Conservation (phyloP, 2,113 vertebrate species). For the Semnopithecus entellus region DNA sequence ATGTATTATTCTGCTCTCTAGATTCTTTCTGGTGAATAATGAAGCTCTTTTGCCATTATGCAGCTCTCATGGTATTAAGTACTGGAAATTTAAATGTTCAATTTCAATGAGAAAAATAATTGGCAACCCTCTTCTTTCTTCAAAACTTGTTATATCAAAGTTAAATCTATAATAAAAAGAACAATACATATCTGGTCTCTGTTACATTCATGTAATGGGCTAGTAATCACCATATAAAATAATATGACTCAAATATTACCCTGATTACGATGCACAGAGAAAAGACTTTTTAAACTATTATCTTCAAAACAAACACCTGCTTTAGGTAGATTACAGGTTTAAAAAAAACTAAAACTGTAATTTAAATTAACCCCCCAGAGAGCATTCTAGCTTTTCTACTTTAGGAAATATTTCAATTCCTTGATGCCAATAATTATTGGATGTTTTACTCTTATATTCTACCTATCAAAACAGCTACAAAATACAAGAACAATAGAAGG, state of each 20-base stretch:
- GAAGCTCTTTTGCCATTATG: neutral
- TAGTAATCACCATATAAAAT: neutral
- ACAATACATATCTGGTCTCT: neutral
- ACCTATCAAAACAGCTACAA: conserved; percentile 45
- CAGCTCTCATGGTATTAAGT: neutral
- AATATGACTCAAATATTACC: neutral
- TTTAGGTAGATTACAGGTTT: neutral
- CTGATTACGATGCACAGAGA: neutral
- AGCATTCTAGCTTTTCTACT: neutral
- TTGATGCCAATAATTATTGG: conserved; percentile 30
- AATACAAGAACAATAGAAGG: conserved; percentile 22
- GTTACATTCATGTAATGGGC: neutral
- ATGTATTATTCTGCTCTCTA: neutral
- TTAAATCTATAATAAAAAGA: conserved; percentile 34
- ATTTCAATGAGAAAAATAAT: conserved; percentile 43
- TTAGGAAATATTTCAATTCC: conserved; percentile 35
- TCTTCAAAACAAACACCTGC: neutral
- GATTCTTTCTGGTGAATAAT: neutral
- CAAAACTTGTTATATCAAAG: neutral
- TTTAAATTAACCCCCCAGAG: neutral
- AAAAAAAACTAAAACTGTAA: neutral
- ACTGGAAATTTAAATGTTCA: neutral
- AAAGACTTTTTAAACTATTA: neutral
- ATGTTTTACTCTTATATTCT: conserved; percentile 14
- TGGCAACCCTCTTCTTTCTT: conserved; percentile 13